phyloP scores from a whole-genome alignment of 2,888 invertebrate species.

The Seira musarum region DNA sequence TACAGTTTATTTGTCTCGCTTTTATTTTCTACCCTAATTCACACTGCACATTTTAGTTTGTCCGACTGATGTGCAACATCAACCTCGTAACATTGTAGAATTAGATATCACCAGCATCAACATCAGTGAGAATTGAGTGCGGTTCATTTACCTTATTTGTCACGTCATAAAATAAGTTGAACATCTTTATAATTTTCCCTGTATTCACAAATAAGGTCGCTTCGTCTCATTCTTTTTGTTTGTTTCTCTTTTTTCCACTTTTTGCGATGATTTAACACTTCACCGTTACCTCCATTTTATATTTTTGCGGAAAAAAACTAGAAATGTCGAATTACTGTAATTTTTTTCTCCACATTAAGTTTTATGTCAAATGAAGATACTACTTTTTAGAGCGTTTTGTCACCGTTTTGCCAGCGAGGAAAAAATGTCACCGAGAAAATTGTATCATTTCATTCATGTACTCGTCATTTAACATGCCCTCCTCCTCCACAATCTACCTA shows the following conservation, averaged over 20 bases:
- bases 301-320: neutral
- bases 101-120: no score
- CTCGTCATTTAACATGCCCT: neutral
- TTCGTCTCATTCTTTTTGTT: neutral
- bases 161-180: neutral
- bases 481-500: slow-evolving; percentile 5
- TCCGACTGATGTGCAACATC: no score
- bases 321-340: neutral
- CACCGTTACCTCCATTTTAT: slow-evolving; percentile 1
- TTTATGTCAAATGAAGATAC: neutral
- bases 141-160: slow-evolving; percentile 12
- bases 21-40: no score
- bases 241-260: neutral
- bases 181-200: neutral
- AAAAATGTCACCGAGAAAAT: neutral
- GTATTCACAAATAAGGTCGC: neutral
- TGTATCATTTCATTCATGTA: neutral
- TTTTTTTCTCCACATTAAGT: slow-evolving; percentile 1
- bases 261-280: slow-evolving; percentile 6
- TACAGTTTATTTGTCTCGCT: no score
- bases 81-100: no score
- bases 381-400: slow-evolving; percentile 5
- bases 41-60: neutral
- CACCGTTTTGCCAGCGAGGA: neutral
- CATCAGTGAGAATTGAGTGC: neutral